Percentiles rank a stretch among this genome's conserved stretches.
These are phyloP conservation scores for Leptobrachium leishanense DNA, from an alignment of 2,113 vertebrate genomes.

Conservation along the genomic window DNA sequence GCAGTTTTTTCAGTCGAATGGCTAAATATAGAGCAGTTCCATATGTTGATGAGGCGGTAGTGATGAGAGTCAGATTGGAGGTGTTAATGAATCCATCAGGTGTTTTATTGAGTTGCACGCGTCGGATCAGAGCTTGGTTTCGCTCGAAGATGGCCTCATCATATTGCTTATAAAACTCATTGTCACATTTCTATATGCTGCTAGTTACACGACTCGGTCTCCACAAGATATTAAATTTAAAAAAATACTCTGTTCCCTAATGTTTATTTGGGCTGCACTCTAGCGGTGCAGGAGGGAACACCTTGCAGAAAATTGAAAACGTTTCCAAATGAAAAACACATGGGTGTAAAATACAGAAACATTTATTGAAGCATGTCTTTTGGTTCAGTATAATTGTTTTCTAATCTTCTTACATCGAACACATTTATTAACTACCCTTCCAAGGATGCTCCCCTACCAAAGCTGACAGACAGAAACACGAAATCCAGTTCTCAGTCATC, in stretches of 20 bases:
- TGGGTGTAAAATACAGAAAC: too few species aligned
- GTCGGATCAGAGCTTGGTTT: conserved; percentile 16
- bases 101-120: conserved; percentile 28
- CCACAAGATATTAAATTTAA: neutral
- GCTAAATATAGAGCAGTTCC: conserved; percentile 42
- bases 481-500: too few species aligned
- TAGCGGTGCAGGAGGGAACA: neutral
- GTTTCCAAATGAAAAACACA: too few species aligned
- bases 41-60: conserved; percentile 45
- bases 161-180: conserved; percentile 41
- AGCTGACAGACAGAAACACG: too few species aligned
- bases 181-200: conserved; percentile 37
- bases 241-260: neutral
- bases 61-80: conserved; percentile 21
- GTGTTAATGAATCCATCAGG: conserved; percentile 50
- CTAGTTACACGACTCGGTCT: neutral
- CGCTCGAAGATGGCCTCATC: conserved; percentile 31
- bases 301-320: neutral
- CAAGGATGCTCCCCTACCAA: too few species aligned
- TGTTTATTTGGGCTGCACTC: conserved; percentile 1
- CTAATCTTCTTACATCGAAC: too few species aligned
- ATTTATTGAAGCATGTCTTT: too few species aligned
- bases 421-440: too few species aligned
- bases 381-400: too few species aligned
- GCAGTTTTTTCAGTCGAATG: conserved; percentile 8